Conservation (phyloP, 2,888 invertebrate species). For the Caradrina clavipalpis region DNA sequence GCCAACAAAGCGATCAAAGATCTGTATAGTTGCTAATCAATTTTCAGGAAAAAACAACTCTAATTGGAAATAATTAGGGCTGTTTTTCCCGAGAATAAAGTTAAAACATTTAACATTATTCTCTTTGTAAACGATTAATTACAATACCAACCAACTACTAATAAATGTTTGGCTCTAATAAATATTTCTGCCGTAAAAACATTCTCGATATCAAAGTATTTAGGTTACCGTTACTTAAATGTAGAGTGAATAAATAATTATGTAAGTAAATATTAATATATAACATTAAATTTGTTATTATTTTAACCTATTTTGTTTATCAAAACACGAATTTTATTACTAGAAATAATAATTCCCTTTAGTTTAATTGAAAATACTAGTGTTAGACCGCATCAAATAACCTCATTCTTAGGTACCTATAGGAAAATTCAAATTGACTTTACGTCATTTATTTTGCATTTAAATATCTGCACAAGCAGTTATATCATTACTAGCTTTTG, state of each 20-base stretch:
- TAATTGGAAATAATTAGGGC: background rate
- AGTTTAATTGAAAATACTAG: conserved; percentile 6
- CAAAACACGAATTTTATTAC: background rate
- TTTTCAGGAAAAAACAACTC: background rate
- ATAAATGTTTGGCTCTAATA: background rate
- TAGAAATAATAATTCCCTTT: conserved; percentile 2
- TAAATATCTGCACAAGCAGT: conserved; percentile 16
- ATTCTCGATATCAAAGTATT: conserved; percentile 13
- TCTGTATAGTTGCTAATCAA: background rate
- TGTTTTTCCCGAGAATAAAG: background rate
- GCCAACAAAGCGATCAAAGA: background rate
- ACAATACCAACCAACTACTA: background rate
- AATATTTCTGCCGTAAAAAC: conserved; percentile 3
- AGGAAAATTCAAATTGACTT: background rate
- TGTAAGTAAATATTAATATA: background rate
- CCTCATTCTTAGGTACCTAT: conserved; percentile 3
- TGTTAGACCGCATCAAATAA: conserved; percentile 6
- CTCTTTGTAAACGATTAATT: background rate
- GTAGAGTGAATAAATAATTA: conserved; percentile 8
- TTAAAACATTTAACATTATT: background rate
- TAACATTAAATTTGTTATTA: background rate
- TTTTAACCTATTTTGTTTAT: background rate
- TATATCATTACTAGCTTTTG: background rate
- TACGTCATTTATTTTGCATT: conserved; percentile 22
- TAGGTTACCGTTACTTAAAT: conserved; percentile 4